phyloP scores from a whole-genome alignment of 2,797 vertebrate species.

The Eulemur albifrons region DNA sequence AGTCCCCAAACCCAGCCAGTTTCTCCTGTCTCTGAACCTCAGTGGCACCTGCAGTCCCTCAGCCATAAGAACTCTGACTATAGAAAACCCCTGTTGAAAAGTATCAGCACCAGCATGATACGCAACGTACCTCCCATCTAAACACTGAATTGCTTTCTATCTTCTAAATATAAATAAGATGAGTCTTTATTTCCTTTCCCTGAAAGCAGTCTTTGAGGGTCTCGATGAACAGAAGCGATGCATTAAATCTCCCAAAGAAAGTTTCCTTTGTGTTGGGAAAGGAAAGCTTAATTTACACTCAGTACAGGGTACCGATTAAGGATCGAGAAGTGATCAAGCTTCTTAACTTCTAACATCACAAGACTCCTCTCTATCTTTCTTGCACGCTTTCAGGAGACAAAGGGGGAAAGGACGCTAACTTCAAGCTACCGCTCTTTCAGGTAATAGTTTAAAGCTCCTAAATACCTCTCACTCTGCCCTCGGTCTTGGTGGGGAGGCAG shows the following conservation, averaged over 20 bases:
- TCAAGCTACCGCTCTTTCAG: background rate
- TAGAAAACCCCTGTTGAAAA: background rate
- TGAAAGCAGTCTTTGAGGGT: constrained; percentile 23
- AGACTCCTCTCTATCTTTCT: background rate
- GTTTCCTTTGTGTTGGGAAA: background rate
- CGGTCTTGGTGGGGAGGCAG: background rate
- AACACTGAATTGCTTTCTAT: background rate
- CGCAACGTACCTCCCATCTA: background rate
- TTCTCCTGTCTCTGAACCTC: background rate
- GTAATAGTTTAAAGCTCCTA: background rate
- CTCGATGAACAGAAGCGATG: constrained; percentile 28
- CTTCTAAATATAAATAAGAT: background rate
- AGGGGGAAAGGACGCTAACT: background rate
- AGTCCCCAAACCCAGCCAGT: background rate
- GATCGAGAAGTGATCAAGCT: background rate
- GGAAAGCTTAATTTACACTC: background rate
- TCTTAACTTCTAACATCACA: background rate
- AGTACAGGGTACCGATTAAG: background rate
- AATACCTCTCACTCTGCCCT: background rate
- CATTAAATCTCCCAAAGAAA: constrained; percentile 41
- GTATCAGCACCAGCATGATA: background rate
- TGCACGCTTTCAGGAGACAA: background rate
- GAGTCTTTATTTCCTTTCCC: background rate
- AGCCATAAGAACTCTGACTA: background rate
- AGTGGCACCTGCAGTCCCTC: background rate